These are phyloP conservation scores for Phallusia fumigata DNA, from an alignment of 23 tunicate genomes.

Conservation along the genomic window DNA sequence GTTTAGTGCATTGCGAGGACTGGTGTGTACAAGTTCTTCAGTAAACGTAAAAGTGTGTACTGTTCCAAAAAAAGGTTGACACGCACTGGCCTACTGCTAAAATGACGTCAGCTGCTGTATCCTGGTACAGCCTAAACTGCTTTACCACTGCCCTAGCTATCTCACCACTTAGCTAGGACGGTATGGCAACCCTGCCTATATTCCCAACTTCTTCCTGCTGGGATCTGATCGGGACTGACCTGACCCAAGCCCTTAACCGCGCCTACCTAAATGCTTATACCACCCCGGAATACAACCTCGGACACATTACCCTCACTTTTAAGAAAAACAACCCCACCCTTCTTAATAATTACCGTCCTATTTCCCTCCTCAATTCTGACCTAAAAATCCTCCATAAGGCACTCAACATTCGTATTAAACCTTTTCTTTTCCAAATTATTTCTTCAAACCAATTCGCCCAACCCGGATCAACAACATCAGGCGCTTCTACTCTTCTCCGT, in stretches of 20 bases:
- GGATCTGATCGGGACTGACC: conserved; percentile 1
- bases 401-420: not conserved
- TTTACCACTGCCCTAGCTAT: no score
- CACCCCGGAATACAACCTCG: not conserved
- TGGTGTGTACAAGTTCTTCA: no score
- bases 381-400: conserved; percentile 18
- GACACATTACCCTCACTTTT: not conserved
- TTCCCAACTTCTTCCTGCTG: no score
- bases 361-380: conserved; percentile 22
- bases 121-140: no score
- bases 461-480: not conserved
- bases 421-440: not conserved
- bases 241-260: not conserved
- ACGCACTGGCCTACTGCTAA: no score
- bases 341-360: conserved; percentile 21
- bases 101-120: no score
- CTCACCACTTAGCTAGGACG: no score
- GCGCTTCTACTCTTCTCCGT: not conserved
- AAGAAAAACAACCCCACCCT: not conserved
- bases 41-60: no score
- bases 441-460: conserved; percentile 18
- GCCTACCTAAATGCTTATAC: not conserved
- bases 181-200: no score
- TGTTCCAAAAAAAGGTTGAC: no score
- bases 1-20: no score